phyloP scores from a whole-genome alignment of 53 echinoderm and acorn worm genomes.

The Luidia sarsii region DNA sequence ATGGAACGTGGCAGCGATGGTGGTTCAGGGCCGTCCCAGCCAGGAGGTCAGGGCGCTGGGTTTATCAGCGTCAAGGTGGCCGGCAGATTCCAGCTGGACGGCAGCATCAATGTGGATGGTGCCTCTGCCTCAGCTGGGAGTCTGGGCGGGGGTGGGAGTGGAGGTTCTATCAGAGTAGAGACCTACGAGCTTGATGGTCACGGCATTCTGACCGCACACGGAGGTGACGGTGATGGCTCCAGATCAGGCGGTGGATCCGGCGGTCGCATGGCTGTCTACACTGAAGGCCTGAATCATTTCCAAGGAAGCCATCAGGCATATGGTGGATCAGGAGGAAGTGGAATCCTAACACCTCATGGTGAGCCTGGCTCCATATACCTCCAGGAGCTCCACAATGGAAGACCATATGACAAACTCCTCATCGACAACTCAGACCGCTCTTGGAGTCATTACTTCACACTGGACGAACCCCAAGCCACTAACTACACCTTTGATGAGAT shows the following conservation, averaged over 20 bases:
- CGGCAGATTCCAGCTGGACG: conserved; percentile 76
- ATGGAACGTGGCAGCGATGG: conserved; percentile 82
- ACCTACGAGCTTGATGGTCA: conserved; percentile 77
- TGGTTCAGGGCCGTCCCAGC: conserved; percentile 42
- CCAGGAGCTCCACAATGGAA: conserved; percentile 57
- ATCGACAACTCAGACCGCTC: conserved; percentile 68
- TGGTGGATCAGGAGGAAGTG: conserved; percentile 70
- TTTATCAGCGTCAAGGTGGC: conserved; percentile 61
- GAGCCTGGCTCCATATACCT: conserved; percentile 87
- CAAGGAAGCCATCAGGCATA: conserved; percentile 64
- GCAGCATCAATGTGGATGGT: conserved; percentile 74
- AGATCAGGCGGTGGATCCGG: conserved; percentile 90
- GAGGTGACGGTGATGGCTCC: conserved; percentile 71
- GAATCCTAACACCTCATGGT: conserved; percentile 65
- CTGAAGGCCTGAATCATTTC: conserved; percentile 63
- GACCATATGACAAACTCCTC: conserved; percentile 64
- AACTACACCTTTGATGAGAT: conserved; percentile 82
- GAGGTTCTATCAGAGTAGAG: conserved; percentile 67
- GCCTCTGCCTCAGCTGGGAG: conserved; percentile 45
- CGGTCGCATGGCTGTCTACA: conserved; percentile 74
- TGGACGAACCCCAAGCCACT: conserved; percentile 60
- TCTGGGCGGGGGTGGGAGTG: conserved; percentile 82
- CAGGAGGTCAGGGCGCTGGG: conserved; percentile 76
- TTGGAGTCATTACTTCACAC: conserved; percentile 81
- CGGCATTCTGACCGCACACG: conserved; percentile 79